Base-by-base conservation (phyloP, 2,113 vertebrate genomes). In the Chitala chitala region DNA sequence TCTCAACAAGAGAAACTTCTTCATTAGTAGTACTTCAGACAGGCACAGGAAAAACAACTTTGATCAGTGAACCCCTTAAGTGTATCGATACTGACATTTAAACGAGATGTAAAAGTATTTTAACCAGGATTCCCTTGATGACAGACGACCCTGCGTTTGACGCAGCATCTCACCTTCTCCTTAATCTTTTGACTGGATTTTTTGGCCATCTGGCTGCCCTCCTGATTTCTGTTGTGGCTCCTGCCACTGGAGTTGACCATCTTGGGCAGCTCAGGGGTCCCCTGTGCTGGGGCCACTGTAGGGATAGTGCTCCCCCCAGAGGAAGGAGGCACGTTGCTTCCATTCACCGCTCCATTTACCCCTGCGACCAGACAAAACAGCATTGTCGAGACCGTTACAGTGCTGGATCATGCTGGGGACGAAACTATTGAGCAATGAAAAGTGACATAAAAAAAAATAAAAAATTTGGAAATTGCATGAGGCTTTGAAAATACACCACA, bases 331-430 rank as follows among this genome's bases (percentile, higher is more conserved):
- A 84, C 82, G 71, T 86, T 91, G 78, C 75, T 94, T 59, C 94
- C 92, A 80, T 95, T 96, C 81, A 93, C 58, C 22, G 92, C 87
- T 75, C 93, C 93, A 80, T 92, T 96, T 44, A 93, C 71, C 69
- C 92, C 95, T 98, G 76, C 26, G 80, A 77, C 77, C 76, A 42
- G 80, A 13, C 55, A 78, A 36, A 38, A 5, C 24, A 20, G 71
- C 64, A 69, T 40, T 22, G 8, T 24, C 20, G 61, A n/a, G 12
- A 10, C 10, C 9, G 13, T 17, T 12, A 48, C 29, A 36, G 24
- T 48, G 26, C 40, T 22, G 10, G 7, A 9, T n/a, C 1, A 2
- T 9, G 26, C 71, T 17, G 58, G 5, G 12, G 13, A 38, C 12
- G 22, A 51, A 4, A 36, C 12, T 13, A 50, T 58, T 26, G 4